Evolutionary conservation across 2,797 vertebrate genomes (phyloP).

Genomic region (Lepus oiostolus): DNA sequence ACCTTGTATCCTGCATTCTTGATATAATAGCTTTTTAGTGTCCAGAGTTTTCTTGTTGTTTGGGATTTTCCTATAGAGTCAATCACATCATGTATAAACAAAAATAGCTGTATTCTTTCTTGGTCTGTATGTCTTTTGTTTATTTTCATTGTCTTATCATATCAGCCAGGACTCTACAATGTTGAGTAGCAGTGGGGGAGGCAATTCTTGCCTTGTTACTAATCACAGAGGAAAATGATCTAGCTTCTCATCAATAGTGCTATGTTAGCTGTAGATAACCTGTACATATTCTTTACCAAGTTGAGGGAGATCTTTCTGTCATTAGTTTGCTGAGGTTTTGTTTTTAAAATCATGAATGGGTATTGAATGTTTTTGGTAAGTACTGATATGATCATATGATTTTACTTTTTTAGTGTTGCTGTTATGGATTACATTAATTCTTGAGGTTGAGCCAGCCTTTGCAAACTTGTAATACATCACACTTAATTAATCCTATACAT

Average conservation of each 20-base stretch:
- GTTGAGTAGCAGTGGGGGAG: neutral
- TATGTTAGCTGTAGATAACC: neutral
- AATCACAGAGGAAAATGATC: neutral
- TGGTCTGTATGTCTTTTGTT: neutral
- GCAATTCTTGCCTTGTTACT: neutral
- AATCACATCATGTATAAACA: neutral
- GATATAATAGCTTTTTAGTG: neutral
- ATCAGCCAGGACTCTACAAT: neutral
- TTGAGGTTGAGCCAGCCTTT: neutral
- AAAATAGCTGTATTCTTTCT: neutral
- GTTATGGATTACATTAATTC: neutral
- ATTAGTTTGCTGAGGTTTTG: neutral
- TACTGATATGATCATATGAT: neutral
- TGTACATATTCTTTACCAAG: neutral
- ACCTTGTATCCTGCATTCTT: neutral
- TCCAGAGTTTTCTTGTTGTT: neutral
- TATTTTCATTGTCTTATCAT: neutral
- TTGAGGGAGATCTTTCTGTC: neutral
- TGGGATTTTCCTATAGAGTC: neutral
- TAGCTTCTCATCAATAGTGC: neutral
- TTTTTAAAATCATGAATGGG: neutral
- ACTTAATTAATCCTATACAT: neutral
- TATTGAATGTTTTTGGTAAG: neutral
- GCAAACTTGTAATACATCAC: neutral
- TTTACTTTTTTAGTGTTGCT: constrained; percentile 1